Conservation (phyloP, 2,888 invertebrate species). For the Tipula confusa region DNA sequence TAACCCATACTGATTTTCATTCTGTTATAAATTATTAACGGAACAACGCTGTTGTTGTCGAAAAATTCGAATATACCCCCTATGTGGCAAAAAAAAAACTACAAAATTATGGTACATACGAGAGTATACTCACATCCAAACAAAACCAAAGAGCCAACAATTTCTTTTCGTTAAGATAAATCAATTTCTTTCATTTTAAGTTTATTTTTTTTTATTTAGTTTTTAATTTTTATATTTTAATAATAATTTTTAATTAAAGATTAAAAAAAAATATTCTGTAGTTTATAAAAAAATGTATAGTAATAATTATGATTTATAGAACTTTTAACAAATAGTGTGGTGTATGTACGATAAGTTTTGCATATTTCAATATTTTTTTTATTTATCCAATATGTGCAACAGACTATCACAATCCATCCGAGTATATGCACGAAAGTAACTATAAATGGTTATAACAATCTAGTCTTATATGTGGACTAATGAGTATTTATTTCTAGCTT, state of each 20-base stretch:
- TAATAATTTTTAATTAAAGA: background rate
- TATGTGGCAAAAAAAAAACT: background rate
- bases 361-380: background rate
- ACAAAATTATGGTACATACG: conserved; percentile 1
- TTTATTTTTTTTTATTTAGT: too few species aligned
- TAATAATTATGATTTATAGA: conserved; percentile 20
- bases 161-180: conserved; percentile 3
- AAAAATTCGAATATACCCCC: conserved; percentile 30
- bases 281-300: too few species aligned
- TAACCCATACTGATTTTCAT: conserved; percentile 21
- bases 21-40: conserved; percentile 28
- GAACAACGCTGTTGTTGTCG: conserved; percentile 29
- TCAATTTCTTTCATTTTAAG: background rate
- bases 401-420: too few species aligned
- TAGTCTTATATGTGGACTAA: background rate
- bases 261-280: background rate
- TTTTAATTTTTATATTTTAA: conserved; percentile 14
- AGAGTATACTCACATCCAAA: background rate
- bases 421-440: background rate
- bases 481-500: too few species aligned
- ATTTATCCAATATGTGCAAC: too few species aligned
- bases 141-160: background rate
- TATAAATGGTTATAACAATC: background rate
- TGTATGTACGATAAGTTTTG: background rate
- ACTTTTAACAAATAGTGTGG: background rate